These are phyloP conservation scores for Cartodere bifasciata DNA, from an alignment of 2,888 invertebrate species.

Conservation along the genomic window DNA sequence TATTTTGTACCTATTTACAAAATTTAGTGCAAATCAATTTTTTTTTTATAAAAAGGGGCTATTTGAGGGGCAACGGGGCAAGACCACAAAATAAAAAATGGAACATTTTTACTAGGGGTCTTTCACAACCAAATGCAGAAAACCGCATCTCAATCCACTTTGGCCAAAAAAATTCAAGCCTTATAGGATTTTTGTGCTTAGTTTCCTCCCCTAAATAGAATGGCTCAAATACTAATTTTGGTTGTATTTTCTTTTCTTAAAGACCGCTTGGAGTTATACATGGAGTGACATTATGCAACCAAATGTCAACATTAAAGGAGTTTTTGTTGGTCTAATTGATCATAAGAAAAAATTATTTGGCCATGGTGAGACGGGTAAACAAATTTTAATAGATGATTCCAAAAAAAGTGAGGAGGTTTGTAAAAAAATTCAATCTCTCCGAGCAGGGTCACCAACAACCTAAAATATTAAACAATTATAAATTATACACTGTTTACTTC, in stretches of 20 bases:
- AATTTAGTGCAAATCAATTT: too few species aligned
- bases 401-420: constrained; percentile 26
- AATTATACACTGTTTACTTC: too few species aligned
- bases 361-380: constrained; percentile 47
- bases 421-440: constrained; percentile 28
- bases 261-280: constrained; percentile 65
- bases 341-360: constrained; percentile 52
- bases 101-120: too few species aligned
- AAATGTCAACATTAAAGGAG: constrained; percentile 53
- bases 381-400: constrained; percentile 37
- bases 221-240: neutral
- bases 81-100: too few species aligned
- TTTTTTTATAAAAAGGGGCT: too few species aligned
- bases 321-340: constrained; percentile 46
- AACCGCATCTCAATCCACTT: too few species aligned
- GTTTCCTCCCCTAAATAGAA: constrained; percentile 5
- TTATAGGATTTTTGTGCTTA: constrained; percentile 1
- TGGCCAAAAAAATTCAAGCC: too few species aligned
- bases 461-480: too few species aligned
- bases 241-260: constrained; percentile 15
- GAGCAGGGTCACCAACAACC: too few species aligned
- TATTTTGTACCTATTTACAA: too few species aligned
- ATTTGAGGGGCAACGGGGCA: too few species aligned
- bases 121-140: too few species aligned
- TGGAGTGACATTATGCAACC: constrained; percentile 63